Evolutionary conservation across 2,888 invertebrate genomes (phyloP), one percentile per base, ranked within the genome.

Genomic region (Neocrepidodera transversa): DNA sequence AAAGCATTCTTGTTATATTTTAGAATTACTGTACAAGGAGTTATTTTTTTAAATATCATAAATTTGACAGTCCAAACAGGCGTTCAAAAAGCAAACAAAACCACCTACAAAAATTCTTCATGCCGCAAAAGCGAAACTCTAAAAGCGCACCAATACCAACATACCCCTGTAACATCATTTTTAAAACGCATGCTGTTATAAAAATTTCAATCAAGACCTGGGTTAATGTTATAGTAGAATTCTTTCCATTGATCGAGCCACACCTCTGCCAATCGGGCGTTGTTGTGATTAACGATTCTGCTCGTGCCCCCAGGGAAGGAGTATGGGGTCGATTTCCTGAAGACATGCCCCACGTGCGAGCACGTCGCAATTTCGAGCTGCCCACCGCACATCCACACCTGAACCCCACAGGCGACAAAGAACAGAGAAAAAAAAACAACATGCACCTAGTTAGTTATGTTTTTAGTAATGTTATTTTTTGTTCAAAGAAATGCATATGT

Each of bases 161-260:
- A 42, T 42, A 48, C 10, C 28, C 28, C 10, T 28, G 8, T 8
- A 2, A 48, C 23, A 28, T 30, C n/a, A n/a, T n/a, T n/a, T n/a
- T n/a, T n/a, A n/a, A n/a, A n/a, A n/a, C n/a, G n/a, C 60, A 60
- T 56, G 61, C 57, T 61, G 61, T 61, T 61, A 58, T 49, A 42
- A 17, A 43, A 30, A 45, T 13, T n/a, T 52, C 43, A 57, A 49
- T 43, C 52, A 47, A 58, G 58, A 95, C 95, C 95, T 91, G 95
- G 95, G 86, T 95, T 95, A 86, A 96, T 94, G 85, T 92, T 93
- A 91, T 94, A 96, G 91, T 95, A 96, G 90, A 97, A 96, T 81
- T 93, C 92, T 87, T 95, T 95, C 92, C 97, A 97, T 78, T 97
- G 95, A 85, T 98, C 98, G 83, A 99, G 90, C 98, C 98, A 99